Conservation (phyloP, 2,888 invertebrate species). For the Lordiphosa fenestrarum region DNA sequence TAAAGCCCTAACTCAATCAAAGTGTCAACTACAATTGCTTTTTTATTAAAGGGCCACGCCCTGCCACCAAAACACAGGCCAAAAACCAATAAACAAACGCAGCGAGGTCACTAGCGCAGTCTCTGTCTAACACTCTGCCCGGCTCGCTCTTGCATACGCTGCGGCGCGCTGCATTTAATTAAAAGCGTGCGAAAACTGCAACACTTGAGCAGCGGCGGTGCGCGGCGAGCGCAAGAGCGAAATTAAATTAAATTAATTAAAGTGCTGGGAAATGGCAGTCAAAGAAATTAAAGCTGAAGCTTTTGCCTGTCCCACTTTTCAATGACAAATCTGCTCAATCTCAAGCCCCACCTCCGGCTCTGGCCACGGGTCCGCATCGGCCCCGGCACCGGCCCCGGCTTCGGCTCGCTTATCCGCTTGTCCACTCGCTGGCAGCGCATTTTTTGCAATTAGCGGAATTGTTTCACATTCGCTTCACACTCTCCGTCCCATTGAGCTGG, state of each 20-base stretch:
- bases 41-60: conserved; percentile 4
- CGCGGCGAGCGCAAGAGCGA: neutral
- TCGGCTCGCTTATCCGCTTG: neutral
- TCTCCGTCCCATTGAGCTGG: conserved; percentile 7
- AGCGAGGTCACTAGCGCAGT: conserved; percentile 3
- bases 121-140: neutral
- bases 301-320: conserved; percentile 3
- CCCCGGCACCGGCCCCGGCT: conserved; percentile 4
- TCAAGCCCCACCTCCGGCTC: neutral
- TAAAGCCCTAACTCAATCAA: neutral
- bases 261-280: conserved; percentile 52
- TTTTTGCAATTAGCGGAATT: conserved; percentile 71
- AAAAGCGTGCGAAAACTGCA: conserved; percentile 68
- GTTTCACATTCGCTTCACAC: conserved; percentile 62
- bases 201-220: conserved; percentile 38
- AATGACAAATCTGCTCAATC: conserved; percentile 11
- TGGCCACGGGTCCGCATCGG: neutral
- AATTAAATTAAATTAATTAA: conserved; percentile 69
- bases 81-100: conserved; percentile 34
- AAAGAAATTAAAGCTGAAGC: conserved; percentile 43
- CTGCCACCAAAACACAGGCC: neutral
- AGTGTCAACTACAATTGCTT: conserved; percentile 3
- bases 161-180: conserved; percentile 55
- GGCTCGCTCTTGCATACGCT: conserved; percentile 28
- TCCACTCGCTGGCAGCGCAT: conserved; percentile 31